phyloP scores from a whole-genome alignment of 2,113 vertebrate species.

The Nesogale talazaci region DNA sequence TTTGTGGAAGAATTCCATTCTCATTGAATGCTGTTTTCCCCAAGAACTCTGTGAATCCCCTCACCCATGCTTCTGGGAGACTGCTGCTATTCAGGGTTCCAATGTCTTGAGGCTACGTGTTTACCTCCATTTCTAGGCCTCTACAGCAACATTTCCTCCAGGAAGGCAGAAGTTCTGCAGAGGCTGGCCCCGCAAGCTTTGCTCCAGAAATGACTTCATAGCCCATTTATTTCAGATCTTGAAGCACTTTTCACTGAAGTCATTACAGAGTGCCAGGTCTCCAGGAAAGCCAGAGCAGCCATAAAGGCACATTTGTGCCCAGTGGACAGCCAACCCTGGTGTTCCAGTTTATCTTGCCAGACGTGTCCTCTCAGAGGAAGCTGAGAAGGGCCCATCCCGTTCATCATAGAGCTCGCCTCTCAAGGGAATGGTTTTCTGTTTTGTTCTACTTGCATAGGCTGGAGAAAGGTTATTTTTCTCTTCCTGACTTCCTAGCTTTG shows the following conservation, averaged over 20 bases:
- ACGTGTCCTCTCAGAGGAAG: not conserved
- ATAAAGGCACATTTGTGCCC: constrained; percentile 46
- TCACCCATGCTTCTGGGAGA: not conserved
- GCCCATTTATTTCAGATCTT: constrained; percentile 3
- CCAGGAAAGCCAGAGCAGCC: constrained; percentile 32
- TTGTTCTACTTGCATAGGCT: not conserved
- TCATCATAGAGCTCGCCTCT: not conserved
- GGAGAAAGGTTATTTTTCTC: not conserved
- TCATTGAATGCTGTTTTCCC: too few species aligned
- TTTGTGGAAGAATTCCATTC: too few species aligned
- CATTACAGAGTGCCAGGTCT: constrained; percentile 15
- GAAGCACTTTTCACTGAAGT: constrained; percentile 55
- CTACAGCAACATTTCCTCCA: not conserved
- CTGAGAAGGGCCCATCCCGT: not conserved
- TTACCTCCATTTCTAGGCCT: not conserved
- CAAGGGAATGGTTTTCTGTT: not conserved
- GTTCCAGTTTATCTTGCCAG: not conserved
- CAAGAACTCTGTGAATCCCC: too few species aligned
- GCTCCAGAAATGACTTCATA: constrained; percentile 64
- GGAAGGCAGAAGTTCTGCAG: not conserved
- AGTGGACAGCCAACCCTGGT: not conserved
- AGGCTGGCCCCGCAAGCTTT: not conserved
- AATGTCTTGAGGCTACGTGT: constrained; percentile 28
- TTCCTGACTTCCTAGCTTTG: not conserved
- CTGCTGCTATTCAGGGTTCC: not conserved